Conservation (phyloP, 1,140 invertebrate species). For the Hermetia illucens region DNA sequence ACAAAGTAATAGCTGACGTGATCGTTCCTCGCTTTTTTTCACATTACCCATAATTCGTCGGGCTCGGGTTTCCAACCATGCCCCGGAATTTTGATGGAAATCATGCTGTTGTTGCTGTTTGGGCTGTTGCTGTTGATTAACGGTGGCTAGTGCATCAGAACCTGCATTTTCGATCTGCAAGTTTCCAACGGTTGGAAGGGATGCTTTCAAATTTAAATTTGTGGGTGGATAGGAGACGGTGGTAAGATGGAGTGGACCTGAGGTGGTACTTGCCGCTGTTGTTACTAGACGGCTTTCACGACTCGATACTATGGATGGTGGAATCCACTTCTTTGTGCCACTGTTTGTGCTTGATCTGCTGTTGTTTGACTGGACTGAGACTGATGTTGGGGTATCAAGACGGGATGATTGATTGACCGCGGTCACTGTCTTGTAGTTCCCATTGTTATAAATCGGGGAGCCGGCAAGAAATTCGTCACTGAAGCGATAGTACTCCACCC, state of each 20-base stretch:
- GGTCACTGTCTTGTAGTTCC: no score
- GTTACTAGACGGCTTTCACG: not conserved
- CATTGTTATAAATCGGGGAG: no score
- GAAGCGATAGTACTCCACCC: no score
- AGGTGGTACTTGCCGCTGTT: not conserved
- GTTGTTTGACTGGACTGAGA: no score
- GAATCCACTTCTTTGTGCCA: not conserved
- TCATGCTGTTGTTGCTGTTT: not conserved
- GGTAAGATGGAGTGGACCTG: not conserved
- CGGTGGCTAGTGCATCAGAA: not conserved
- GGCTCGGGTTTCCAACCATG: slow-evolving; percentile 7
- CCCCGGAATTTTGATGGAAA: not conserved
- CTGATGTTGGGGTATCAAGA: no score
- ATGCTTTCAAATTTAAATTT: no score
- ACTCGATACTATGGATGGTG: not conserved
- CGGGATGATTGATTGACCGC: no score
- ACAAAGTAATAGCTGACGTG: slow-evolving; percentile 10
- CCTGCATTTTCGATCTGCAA: not conserved
- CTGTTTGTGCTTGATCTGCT: no score
- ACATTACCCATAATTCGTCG: slow-evolving; percentile 10
- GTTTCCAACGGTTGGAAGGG: no score
- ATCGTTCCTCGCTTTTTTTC: slow-evolving; percentile 10
- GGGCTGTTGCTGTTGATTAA: not conserved
- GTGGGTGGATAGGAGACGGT: not conserved
- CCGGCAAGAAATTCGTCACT: no score